Evolutionary conservation across 2,888 invertebrate genomes (phyloP).

Genomic region (Megalurothrips usitatus): DNA sequence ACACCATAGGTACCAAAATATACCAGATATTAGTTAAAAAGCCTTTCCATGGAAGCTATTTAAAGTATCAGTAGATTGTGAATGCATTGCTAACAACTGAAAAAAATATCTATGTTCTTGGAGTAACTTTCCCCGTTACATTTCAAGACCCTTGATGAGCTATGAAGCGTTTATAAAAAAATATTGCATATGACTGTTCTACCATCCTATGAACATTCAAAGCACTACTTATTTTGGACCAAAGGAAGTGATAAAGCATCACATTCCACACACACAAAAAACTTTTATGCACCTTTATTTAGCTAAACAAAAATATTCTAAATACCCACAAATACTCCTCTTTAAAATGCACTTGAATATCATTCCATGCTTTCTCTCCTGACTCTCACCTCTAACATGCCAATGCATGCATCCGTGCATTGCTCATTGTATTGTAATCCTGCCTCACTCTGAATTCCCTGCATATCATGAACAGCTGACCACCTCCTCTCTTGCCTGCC

Average conservation of each 20-base stretch:
- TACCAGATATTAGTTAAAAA: no score
- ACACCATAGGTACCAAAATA: no score
- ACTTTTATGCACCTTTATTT: neutral
- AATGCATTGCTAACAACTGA: no score
- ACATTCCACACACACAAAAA: neutral
- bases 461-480: constrained; percentile 4
- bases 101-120: no score
- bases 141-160: no score
- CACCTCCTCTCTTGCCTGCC: constrained; percentile 23
- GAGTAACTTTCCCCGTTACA: no score
- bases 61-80: no score
- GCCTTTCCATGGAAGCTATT: no score
- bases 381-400: constrained; percentile 17
- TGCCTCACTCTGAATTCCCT: constrained; percentile 5
- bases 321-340: neutral
- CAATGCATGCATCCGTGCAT: neutral
- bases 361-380: neutral
- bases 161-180: no score
- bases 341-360: neutral
- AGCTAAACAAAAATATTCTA: neutral
- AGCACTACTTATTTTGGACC: no score
- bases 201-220: no score
- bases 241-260: neutral
- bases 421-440: neutral
- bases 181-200: no score